Evolutionary conservation across 2,113 vertebrate species (phyloP).

Genomic region (Athene noctua): DNA sequence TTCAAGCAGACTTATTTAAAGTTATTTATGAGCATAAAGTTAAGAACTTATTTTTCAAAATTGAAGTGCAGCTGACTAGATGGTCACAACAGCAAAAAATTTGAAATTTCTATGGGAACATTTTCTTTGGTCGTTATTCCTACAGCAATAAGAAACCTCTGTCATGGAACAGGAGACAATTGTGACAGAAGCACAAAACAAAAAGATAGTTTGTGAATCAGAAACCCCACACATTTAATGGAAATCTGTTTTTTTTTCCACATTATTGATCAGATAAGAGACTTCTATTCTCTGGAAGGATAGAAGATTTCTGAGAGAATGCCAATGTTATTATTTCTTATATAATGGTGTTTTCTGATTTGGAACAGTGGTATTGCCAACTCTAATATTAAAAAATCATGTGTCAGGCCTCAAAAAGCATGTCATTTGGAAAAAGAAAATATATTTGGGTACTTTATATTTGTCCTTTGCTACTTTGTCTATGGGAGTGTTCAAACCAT

Average conservation of each 20-base stretch:
- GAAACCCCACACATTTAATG: background rate
- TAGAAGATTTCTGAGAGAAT: slow-evolving; percentile 14
- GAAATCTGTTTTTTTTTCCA: background rate
- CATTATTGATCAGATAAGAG: slow-evolving; percentile 28
- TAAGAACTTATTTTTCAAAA: background rate
- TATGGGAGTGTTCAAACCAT: background rate
- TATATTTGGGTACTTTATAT: background rate
- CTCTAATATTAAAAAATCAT: background rate
- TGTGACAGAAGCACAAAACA: background rate
- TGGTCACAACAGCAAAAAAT: background rate
- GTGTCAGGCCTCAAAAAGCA: background rate
- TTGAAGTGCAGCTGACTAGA: background rate
- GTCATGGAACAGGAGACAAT: background rate
- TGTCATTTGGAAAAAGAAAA: background rate
- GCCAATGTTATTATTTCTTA: slow-evolving; percentile 1
- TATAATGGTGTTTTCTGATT: background rate
- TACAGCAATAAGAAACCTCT: background rate
- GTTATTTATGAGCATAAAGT: background rate
- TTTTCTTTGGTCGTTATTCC: background rate
- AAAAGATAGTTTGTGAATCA: background rate
- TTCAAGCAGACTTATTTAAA: background rate
- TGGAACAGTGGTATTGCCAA: background rate
- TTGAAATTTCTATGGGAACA: background rate
- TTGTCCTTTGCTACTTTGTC: background rate
- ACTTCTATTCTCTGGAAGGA: background rate